Base-by-base conservation (phyloP, 1,140 invertebrate species). In the Heliconius hermathena region DNA sequence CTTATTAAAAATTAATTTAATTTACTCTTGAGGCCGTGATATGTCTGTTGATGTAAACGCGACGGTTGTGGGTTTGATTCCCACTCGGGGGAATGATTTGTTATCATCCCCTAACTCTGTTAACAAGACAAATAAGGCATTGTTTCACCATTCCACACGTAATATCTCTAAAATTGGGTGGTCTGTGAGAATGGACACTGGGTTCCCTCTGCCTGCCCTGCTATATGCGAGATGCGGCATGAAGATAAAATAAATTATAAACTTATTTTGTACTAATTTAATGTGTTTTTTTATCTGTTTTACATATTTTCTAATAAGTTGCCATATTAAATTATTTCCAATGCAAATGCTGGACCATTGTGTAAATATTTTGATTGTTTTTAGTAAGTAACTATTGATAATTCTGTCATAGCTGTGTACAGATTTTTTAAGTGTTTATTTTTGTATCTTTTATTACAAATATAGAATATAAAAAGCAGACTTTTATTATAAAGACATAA, bases 1-100 rank as follows among this genome's bases (percentile, higher is more conserved):
- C 82, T 94, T 57, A 91, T 91, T 79, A 90, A 92, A 76, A 86
- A 87, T 74, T 76, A 79, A 49, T 46, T 72, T 80, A 41, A 29
- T 22, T 46, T 46, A 46, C 41, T 46, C 0, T 36, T 46, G 41
- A 13, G 9, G 41, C 41, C 0, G 11, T 46, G 41, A 46, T 11
- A 13, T 46, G 41, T 46, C 41, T 8, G 6, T 36, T 8, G 13
- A 13, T 46, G 41, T 0, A 46, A 13, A 36, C 33, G 6, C 33
- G 33, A 46, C 13, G 41, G 41, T 13, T 46, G 41, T 46, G 41
- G 41, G 13, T 46, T 46, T 4, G 41, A 46, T 20, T 8, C 49
- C 49, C 49, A 20, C 2, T 52, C 18, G 18, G 41, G 1, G 18
- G 49, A 52, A 52, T 52, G 18, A 20, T 6, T 52, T 49, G 13